A percentile compares a stretch with the other conserved stretches of the same genome.
phyloP scores from a whole-genome alignment of 2,888 invertebrate species.

The Muscina levida region DNA sequence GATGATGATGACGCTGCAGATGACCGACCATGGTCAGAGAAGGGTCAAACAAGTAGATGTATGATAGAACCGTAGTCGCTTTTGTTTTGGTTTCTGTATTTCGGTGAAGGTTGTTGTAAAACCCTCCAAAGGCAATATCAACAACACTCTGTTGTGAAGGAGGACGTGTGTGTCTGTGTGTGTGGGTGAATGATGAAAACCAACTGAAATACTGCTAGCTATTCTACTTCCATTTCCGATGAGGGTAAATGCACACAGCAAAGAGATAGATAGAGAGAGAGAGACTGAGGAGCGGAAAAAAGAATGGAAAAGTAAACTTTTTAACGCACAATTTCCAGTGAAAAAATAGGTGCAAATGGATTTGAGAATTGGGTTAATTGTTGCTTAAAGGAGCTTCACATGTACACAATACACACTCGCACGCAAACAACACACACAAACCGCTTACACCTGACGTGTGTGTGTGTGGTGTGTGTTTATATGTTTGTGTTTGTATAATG shows the following conservation, averaged over 20 bases:
- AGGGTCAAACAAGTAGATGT: constrained; percentile 47
- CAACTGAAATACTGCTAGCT: not conserved
- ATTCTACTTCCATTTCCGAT: not conserved
- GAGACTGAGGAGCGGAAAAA: not conserved
- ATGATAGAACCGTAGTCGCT: not conserved
- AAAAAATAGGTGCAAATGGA: constrained; percentile 69
- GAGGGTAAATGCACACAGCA: not conserved
- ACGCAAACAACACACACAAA: not conserved
- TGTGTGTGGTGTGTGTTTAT: no score
- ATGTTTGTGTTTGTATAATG: constrained; percentile 14
- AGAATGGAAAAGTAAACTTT: constrained; percentile 43
- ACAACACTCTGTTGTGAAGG: constrained; percentile 18
- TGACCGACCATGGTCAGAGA: constrained; percentile 18
- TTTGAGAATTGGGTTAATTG: constrained; percentile 71
- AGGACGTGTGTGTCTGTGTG: constrained; percentile 11
- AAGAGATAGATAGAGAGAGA: not conserved
- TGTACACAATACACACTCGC: not conserved
- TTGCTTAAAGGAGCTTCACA: constrained; percentile 67
- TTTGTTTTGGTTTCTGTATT: constrained; percentile 8
- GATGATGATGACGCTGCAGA: constrained; percentile 13
- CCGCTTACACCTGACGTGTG: not conserved
- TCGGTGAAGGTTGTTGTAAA: constrained; percentile 34
- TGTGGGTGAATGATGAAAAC: not conserved
- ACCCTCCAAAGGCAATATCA: constrained; percentile 12
- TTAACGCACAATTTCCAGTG: constrained; percentile 59